A percentile compares a stretch with the other conserved stretches of the same genome.
phyloP scores from a whole-genome alignment of 2,113 vertebrate genomes.

The Myocastor coypus region DNA sequence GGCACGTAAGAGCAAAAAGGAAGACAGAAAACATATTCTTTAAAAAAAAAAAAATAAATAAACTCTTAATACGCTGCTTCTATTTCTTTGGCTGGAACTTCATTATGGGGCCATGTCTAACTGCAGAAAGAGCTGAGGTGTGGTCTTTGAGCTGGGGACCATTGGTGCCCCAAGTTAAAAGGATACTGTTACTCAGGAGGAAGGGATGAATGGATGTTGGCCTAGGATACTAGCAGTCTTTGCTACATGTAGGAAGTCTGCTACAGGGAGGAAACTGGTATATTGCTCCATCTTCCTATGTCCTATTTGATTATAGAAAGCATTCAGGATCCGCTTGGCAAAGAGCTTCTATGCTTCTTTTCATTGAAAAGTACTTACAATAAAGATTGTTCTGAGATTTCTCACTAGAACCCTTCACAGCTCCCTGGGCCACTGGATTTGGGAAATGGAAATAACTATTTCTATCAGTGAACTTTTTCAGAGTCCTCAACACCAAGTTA shows the following conservation, averaged over 20 bases:
- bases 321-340: conserved; percentile 12
- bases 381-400: not conserved
- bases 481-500: not conserved
- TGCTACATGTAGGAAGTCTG: not conserved
- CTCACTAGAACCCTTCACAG: not conserved
- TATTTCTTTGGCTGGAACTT: conserved; percentile 13
- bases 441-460: not conserved
- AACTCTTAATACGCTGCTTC: not conserved
- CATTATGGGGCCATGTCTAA: not conserved
- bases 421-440: not conserved
- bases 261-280: not conserved
- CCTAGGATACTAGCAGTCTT: not conserved
- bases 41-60: too few relatives aligned
- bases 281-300: not conserved
- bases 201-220: not conserved
- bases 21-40: not conserved
- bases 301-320: conserved; percentile 27
- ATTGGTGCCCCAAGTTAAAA: not conserved
- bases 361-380: not conserved
- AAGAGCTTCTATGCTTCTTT: conserved; percentile 34
- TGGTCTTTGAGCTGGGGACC: not conserved
- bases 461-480: not conserved
- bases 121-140: conserved; percentile 60
- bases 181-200: not conserved
- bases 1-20: conserved; percentile 13